Conservation (phyloP, 2,797 vertebrate species). For the Psittacula echo region DNA sequence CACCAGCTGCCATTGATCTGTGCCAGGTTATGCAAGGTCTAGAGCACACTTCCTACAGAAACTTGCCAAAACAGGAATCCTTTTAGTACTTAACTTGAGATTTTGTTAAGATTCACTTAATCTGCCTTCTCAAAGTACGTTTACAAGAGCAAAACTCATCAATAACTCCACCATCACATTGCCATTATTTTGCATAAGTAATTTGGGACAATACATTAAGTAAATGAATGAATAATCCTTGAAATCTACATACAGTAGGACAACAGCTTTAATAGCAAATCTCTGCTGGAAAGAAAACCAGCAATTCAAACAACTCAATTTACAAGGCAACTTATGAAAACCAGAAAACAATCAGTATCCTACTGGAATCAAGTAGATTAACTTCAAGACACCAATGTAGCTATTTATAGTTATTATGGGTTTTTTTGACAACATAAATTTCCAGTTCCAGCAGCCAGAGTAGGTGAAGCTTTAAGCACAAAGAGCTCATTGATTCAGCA, state of each 20-base stretch:
- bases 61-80: neutral
- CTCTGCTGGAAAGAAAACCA: constrained; percentile 26
- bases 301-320: neutral
- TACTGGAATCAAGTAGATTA: constrained; percentile 19
- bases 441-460: constrained; percentile 21
- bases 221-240: constrained; percentile 52
- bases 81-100: constrained; percentile 30
- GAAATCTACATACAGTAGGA: constrained; percentile 5
- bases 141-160: constrained; percentile 29
- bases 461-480: constrained; percentile 36
- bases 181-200: constrained; percentile 50
- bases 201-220: constrained; percentile 27
- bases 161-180: constrained; percentile 44
- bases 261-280: neutral
- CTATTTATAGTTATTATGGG: constrained; percentile 28
- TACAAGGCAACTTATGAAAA: neutral
- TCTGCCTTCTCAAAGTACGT: constrained; percentile 23
- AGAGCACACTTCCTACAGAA: neutral
- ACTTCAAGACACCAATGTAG: neutral
- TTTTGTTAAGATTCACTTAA: constrained; percentile 44
- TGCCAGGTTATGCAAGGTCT: constrained; percentile 32
- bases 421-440: constrained; percentile 35
- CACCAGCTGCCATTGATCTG: neutral
- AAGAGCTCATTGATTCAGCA: constrained; percentile 59
- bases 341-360: neutral